Evolutionary conservation across 2,888 invertebrate species (phyloP), one percentile per base, ranked within the genome.

Genomic region (Abrostola tripartita): DNA sequence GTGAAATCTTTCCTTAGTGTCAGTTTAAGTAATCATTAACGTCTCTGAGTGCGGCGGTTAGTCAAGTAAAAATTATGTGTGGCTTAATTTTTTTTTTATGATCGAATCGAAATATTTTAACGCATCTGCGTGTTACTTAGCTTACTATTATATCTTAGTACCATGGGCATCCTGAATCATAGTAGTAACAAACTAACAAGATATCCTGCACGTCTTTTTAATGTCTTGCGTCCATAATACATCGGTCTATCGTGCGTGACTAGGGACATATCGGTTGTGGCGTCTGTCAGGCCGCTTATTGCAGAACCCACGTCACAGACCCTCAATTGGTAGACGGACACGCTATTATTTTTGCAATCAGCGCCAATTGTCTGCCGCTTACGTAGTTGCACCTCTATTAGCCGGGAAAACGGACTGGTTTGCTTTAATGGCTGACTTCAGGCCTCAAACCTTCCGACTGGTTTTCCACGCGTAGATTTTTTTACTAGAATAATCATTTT

Each of bases 281-380:
- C 12, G 56, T 49, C 68, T 37, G 61, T 59, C 63, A 58, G 54
- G 24, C 63, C 66, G 59, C 67, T 61, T 53, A 67, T 74, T 72
- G 72, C 59, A 66, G 63, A 59, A 75, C 66, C 58, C 58, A 74
- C 81, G 79, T 82, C 78, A 76, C 65, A 59, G 64, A 76, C 61
- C 79, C 78, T 86, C 91, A 90, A 91, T 90, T 91, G 91, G 79
- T 70, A 76, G 81, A 83, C 84, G 83, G 86, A 84, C 81, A 81
- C 86, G 85, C 84, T 80, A 89, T 89, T 88, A 90, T 89, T 88
- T 91, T 88, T 84, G 89, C 92, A 91, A 91, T 91, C 90, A 89
- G 72, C 76, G 76, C 77, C 92, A 92, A 91, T 92, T 92, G 88
- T 78, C 73, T 60, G 61, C 61, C 76, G 73, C 73, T 74, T 81